Conservation (phyloP, 2,113 vertebrate species). For the Oncorhynchus masou region DNA sequence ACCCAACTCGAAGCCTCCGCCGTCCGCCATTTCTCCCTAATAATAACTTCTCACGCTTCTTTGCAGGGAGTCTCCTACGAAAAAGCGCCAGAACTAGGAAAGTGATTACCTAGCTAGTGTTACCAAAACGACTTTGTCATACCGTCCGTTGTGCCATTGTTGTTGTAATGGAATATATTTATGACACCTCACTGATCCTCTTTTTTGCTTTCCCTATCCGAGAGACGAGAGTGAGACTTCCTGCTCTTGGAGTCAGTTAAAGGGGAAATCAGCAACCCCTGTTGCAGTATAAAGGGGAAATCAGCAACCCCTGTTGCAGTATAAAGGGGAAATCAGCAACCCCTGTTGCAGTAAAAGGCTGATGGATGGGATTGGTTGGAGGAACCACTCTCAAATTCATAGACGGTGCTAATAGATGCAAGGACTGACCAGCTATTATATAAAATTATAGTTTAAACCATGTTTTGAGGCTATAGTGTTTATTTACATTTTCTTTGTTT, state of each 20-base stretch:
- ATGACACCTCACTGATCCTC: not conserved
- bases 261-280: not conserved
- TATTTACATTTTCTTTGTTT: too few species aligned
- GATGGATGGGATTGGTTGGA: too few species aligned
- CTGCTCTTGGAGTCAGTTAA: not conserved
- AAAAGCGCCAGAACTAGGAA: not conserved
- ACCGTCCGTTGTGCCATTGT: not conserved
- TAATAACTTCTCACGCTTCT: not conserved
- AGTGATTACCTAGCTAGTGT: not conserved
- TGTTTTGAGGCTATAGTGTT: too few species aligned
- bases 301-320: not conserved
- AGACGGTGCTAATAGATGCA: too few species aligned
- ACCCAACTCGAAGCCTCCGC: constrained; percentile 39
- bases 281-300: too few species aligned
- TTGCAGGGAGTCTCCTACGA: not conserved
- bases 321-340: not conserved
- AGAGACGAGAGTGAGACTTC: not conserved
- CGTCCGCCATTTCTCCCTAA: constrained; percentile 64
- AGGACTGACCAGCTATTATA: too few species aligned
- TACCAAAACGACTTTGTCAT: not conserved
- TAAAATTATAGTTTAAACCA: too few species aligned
- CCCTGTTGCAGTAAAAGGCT: too few species aligned
- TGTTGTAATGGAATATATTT: not conserved
- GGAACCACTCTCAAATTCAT: too few species aligned
- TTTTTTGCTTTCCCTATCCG: not conserved